Evolutionary conservation across 2,113 vertebrate genomes (phyloP).

Genomic region (Puffinus mauretanicus): DNA sequence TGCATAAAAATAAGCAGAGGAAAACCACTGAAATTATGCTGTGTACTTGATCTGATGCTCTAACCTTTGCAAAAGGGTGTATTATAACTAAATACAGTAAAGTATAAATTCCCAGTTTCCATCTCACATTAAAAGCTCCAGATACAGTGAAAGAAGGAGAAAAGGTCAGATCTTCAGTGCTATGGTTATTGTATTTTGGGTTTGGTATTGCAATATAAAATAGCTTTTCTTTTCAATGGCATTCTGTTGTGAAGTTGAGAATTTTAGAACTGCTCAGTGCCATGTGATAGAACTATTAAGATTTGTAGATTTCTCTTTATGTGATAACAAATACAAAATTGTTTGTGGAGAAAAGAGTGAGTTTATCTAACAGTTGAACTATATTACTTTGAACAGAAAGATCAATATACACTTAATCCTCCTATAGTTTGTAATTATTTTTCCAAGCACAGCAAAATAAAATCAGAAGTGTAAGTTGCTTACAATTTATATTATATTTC

Average conservation of each 20-base stretch:
- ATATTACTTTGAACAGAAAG: not conserved
- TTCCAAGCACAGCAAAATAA: not conserved
- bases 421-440: not conserved
- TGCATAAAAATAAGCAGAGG: not conserved
- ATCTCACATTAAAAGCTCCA: not conserved
- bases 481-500: not conserved
- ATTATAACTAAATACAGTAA: not conserved
- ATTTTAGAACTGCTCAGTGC: not conserved
- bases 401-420: not conserved
- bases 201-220: not conserved
- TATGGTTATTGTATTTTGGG: not conserved
- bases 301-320: not conserved
- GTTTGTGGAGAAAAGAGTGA: not conserved
- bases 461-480: not conserved
- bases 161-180: not conserved
- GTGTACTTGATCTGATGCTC: not conserved
- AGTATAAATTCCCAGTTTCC: not conserved
- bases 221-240: not conserved
- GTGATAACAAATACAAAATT: not conserved
- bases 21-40: not conserved
- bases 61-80: not conserved
- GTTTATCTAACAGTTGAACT: not conserved
- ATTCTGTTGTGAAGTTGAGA: not conserved
- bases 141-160: not conserved
- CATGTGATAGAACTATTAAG: not conserved